Evolutionary conservation across 2,113 vertebrate species (phyloP).

Genomic region (Erythrocebus patas): DNA sequence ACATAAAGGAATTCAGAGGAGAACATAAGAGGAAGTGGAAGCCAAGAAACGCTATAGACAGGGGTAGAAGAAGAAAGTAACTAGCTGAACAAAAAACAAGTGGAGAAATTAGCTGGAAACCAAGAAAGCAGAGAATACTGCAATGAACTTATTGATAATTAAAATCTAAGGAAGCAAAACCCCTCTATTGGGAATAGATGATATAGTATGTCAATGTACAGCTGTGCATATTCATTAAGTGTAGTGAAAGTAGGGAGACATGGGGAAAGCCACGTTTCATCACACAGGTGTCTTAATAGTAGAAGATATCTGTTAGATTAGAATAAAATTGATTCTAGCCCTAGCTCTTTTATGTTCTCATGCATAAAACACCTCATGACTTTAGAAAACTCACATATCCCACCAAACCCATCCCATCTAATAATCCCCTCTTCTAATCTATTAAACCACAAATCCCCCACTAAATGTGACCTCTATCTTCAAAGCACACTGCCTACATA

Average conservation of each 20-base stretch:
- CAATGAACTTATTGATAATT: not conserved
- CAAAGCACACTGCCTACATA: not conserved
- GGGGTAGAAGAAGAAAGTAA: not conserved
- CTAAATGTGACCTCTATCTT: not conserved
- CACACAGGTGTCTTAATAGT: not conserved
- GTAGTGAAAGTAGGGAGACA: not conserved
- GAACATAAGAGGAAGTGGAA: not conserved
- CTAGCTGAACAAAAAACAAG: not conserved
- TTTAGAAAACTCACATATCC: not conserved
- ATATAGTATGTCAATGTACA: not conserved
- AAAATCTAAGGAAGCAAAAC: not conserved
- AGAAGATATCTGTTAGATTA: not conserved
- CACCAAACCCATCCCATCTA: not conserved
- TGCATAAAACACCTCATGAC: not conserved
- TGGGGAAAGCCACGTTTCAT: not conserved
- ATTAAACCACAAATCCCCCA: not conserved
- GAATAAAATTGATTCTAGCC: not conserved
- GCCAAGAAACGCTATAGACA: not conserved
- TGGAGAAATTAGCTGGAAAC: not conserved
- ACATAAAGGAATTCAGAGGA: not conserved
- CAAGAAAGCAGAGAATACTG: not conserved
- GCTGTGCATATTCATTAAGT: not conserved
- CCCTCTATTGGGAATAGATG: not conserved
- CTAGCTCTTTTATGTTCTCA: not conserved
- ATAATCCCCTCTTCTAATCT: not conserved